Percentiles rank a stretch among this genome's conserved stretches.
Conservation (phyloP, 2,797 vertebrate genomes). For the Eleutherodactylus coqui region DNA sequence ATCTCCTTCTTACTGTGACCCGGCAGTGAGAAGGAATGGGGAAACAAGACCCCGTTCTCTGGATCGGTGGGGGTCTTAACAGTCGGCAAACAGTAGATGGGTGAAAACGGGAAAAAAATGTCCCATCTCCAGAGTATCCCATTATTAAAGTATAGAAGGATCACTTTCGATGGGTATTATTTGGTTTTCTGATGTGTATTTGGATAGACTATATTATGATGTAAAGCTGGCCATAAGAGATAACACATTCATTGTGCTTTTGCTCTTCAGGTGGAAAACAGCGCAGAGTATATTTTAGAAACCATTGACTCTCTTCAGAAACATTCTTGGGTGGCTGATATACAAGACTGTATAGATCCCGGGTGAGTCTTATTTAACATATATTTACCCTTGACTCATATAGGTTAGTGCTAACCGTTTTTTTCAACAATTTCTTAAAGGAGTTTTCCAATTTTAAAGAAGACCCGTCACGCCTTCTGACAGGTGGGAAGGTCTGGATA, state of each 20-base stretch:
- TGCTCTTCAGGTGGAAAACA: conserved; percentile 87
- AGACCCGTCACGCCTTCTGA: too few relatives aligned
- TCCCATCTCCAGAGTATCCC: too few relatives aligned
- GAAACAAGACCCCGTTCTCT: too few relatives aligned
- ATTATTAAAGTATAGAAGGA: background rate
- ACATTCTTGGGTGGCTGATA: conserved; percentile 98
- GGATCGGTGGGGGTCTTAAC: too few relatives aligned
- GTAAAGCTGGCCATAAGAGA: background rate
- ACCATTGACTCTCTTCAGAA: conserved; percentile 98
- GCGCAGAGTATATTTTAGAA: conserved; percentile 96
- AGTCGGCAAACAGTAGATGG: too few relatives aligned
- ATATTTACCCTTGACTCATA: background rate
- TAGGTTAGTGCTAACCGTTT: background rate
- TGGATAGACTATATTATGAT: background rate
- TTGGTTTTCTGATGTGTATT: background rate
- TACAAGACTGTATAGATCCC: conserved; percentile 96
- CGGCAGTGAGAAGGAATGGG: too few relatives aligned
- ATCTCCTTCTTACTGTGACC: too few relatives aligned
- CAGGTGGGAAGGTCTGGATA: too few relatives aligned
- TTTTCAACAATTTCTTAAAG: background rate
- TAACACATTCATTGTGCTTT: background rate
- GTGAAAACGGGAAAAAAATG: too few relatives aligned
- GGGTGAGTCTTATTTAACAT: conserved; percentile 78
- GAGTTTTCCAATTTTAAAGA: too few relatives aligned
- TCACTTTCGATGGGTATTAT: background rate